Evolutionary conservation across 2,888 invertebrate genomes (phyloP).

Genomic region (Thelaira solivaga): DNA sequence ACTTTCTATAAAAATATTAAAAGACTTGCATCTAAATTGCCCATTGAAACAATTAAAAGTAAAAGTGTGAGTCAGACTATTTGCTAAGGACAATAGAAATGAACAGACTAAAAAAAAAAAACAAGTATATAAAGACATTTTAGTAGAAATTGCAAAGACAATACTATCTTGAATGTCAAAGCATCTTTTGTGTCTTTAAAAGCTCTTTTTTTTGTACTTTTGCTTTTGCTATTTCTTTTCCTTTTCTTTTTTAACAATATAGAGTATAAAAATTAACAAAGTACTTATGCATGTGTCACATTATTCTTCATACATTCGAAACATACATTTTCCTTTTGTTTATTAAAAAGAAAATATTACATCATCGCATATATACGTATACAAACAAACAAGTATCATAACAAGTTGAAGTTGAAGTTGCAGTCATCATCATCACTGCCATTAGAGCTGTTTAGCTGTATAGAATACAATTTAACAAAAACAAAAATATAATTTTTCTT

Average conservation of each 20-base stretch:
- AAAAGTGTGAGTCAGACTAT: constrained; percentile 56
- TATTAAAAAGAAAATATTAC: constrained; percentile 43
- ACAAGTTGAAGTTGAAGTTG: constrained; percentile 37
- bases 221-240: too few relatives aligned
- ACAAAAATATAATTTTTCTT: background rate
- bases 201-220: too few relatives aligned
- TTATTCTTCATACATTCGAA: constrained; percentile 54
- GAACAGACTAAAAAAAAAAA: background rate
- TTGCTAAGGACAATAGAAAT: constrained; percentile 29
- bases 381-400: background rate
- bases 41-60: constrained; percentile 34
- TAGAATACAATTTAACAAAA: constrained; percentile 43
- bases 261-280: constrained; percentile 56
- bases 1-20: constrained; percentile 38
- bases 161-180: constrained; percentile 54
- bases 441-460: constrained; percentile 17
- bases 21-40: constrained; percentile 50
- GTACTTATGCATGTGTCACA: constrained; percentile 74
- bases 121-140: constrained; percentile 33
- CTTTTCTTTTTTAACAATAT: constrained; percentile 23
- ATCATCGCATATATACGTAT: constrained; percentile 1
- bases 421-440: constrained; percentile 10
- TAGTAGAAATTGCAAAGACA: constrained; percentile 49
- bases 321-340: constrained; percentile 27
- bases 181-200: constrained; percentile 55